These are phyloP conservation scores for Blera fallax DNA, from an alignment of 2,888 invertebrate species.

Conservation along the genomic window DNA sequence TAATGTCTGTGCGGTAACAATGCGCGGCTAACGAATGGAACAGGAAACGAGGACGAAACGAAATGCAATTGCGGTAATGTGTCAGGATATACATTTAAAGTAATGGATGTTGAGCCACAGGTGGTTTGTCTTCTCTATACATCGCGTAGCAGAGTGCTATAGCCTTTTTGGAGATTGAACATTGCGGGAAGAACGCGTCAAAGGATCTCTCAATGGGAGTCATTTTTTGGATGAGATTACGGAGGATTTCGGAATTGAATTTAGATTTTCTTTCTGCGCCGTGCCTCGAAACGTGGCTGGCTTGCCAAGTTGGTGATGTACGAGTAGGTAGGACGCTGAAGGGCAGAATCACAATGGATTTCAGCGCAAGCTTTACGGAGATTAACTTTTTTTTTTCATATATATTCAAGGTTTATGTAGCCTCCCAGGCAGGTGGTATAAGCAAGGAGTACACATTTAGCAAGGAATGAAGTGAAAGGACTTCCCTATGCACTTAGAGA, in stretches of 20 bases:
- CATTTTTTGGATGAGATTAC: constrained; percentile 21
- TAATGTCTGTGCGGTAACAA: constrained; percentile 2
- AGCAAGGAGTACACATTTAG: not conserved
- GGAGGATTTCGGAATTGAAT: constrained; percentile 51
- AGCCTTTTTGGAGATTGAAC: not conserved
- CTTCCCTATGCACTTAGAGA: not conserved
- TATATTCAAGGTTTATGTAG: not conserved
- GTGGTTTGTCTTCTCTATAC: constrained; percentile 13
- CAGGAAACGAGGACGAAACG: not conserved
- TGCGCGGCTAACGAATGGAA: constrained; percentile 7
- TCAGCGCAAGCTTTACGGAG: not conserved
- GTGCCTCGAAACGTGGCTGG: not conserved
- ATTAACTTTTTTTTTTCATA: constrained; percentile 5
- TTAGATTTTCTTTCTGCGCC: constrained; percentile 34
- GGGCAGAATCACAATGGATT: not conserved
- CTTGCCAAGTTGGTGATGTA: constrained; percentile 26
- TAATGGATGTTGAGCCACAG: constrained; percentile 61
- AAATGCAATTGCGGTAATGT: constrained; percentile 50
- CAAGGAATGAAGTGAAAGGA: not conserved
- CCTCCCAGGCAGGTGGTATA: not conserved
- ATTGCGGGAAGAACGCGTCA: constrained; percentile 2
- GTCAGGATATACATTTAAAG: constrained; percentile 29
- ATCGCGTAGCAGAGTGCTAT: not conserved
- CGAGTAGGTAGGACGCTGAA: not conserved
- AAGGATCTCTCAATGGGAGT: not conserved